Evolutionary conservation across 2,888 invertebrate species (phyloP).

Genomic region (Andrena minutula): DNA sequence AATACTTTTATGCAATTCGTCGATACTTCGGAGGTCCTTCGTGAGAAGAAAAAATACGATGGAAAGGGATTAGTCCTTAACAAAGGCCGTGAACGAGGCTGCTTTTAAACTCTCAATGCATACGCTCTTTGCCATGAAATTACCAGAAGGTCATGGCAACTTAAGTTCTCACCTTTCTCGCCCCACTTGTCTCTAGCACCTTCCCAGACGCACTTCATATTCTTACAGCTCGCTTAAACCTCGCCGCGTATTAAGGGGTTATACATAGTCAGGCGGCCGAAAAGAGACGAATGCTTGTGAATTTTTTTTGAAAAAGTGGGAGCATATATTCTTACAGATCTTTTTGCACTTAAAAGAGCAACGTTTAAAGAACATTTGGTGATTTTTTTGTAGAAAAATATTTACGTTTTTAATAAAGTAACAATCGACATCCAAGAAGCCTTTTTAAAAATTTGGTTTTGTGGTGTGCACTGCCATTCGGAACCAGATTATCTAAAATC

Average conservation of each 20-base stretch:
- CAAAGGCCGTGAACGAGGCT: neutral
- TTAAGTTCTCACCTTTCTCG: conserved; percentile 43
- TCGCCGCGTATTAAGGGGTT: neutral
- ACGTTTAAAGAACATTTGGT: too few relatives aligned
- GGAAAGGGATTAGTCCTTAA: neutral
- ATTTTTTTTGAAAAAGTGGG: too few relatives aligned
- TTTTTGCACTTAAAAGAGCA: too few relatives aligned
- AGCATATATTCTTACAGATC: neutral
- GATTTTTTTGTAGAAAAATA: too few relatives aligned
- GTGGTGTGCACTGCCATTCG: too few relatives aligned
- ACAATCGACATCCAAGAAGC: too few relatives aligned
- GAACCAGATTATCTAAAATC: too few relatives aligned
- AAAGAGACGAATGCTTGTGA: too few relatives aligned
- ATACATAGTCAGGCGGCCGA: neutral
- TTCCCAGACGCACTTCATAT: conserved; percentile 31
- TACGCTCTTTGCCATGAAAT: conserved; percentile 44
- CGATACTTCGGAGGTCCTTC: neutral
- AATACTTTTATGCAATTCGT: too few relatives aligned
- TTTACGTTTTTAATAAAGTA: too few relatives aligned
- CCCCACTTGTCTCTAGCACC: conserved; percentile 33
- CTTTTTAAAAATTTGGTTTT: too few relatives aligned
- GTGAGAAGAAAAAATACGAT: neutral
- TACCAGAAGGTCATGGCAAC: conserved; percentile 41
- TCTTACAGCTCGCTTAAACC: conserved; percentile 10
- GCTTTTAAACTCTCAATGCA: neutral